phyloP scores from a whole-genome alignment of 1,140 invertebrate species.

The Oncopodura yosiiana region DNA sequence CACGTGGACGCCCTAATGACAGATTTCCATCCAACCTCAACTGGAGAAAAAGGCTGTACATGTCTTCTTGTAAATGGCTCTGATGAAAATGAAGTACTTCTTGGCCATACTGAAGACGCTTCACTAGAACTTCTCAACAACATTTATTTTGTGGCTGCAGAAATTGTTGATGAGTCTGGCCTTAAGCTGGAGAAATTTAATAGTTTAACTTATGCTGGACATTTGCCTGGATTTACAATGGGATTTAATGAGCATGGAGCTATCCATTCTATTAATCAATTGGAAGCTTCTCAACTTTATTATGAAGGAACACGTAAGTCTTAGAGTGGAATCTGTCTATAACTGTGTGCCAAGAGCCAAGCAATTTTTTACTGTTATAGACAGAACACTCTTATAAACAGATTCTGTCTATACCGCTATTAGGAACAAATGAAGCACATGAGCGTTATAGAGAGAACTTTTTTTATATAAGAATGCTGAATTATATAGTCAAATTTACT shows the following conservation, averaged over 20 bases:
- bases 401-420: too few relatives aligned
- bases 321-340: too few relatives aligned
- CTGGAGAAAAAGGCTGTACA: slow-evolving; percentile 56
- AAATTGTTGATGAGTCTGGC: slow-evolving; percentile 44
- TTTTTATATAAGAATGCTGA: too few relatives aligned
- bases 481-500: too few relatives aligned
- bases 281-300: slow-evolving; percentile 56
- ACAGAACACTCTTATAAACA: too few relatives aligned
- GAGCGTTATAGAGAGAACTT: too few relatives aligned
- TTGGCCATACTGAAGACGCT: slow-evolving; percentile 79
- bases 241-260: slow-evolving; percentile 71
- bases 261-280: slow-evolving; percentile 70
- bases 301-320: slow-evolving; percentile 63
- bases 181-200: slow-evolving; percentile 56
- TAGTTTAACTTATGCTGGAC: slow-evolving; percentile 75
- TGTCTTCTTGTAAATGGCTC: slow-evolving; percentile 58
- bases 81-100: slow-evolving; percentile 54
- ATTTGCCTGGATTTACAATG: slow-evolving; percentile 80
- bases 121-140: slow-evolving; percentile 62
- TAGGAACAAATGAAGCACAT: too few relatives aligned
- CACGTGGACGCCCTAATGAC: slow-evolving; percentile 60
- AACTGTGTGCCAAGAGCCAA: too few relatives aligned
- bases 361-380: too few relatives aligned
- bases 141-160: slow-evolving; percentile 68
- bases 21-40: slow-evolving; percentile 43